phyloP scores from a whole-genome alignment of 2,113 vertebrate genomes.

The Lasiurus cinereus region DNA sequence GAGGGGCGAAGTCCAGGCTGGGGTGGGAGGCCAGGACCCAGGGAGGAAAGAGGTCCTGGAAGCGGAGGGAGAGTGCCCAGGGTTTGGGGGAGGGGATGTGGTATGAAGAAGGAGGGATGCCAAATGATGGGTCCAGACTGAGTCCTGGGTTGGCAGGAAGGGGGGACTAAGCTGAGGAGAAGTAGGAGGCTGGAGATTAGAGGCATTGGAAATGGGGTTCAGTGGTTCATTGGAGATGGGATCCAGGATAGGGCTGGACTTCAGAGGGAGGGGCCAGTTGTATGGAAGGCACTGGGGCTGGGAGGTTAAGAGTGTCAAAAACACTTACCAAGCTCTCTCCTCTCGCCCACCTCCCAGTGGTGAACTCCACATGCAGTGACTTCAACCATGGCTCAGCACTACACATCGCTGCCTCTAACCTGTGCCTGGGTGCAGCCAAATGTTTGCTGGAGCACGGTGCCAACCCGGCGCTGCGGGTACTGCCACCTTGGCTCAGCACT shows the following conservation, averaged over 20 bases:
- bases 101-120: neutral
- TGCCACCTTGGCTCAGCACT: neutral
- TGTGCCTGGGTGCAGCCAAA: conserved; percentile 94
- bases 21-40: neutral
- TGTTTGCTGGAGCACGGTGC: conserved; percentile 96
- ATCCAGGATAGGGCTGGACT: too few species aligned
- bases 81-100: neutral
- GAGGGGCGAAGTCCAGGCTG: neutral
- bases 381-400: conserved; percentile 95
- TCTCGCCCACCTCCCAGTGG: conserved; percentile 84
- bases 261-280: fast-evolving
- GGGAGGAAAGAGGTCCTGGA: neutral
- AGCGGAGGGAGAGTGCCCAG: too few species aligned
- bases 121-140: neutral
- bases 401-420: conserved; percentile 96
- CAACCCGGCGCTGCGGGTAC: conserved; percentile 92
- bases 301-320: neutral
- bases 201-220: neutral
- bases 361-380: conserved; percentile 95
- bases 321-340: neutral
- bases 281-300: too few species aligned
- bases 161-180: neutral
- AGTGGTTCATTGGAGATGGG: neutral
- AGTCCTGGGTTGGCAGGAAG: neutral
- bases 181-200: neutral